Percentiles rank a stretch among this genome's conserved stretches.
These are phyloP conservation scores for Anarsia innoxiella DNA, from an alignment of 2,888 invertebrate genomes.

Conservation along the genomic window DNA sequence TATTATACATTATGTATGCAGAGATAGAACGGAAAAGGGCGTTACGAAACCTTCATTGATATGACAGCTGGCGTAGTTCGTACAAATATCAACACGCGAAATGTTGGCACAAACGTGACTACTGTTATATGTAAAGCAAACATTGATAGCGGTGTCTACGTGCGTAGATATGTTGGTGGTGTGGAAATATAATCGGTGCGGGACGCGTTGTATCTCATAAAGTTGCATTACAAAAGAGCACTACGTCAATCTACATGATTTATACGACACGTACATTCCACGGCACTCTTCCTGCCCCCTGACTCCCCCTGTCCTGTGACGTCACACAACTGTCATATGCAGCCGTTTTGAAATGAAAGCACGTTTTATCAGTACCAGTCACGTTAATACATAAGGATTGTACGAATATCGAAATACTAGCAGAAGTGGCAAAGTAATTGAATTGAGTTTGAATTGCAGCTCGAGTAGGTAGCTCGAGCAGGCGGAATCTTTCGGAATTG, in stretches of 20 bases:
- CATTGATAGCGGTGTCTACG: slow-evolving; percentile 7
- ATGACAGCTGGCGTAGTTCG: slow-evolving; percentile 3
- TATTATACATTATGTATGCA: not conserved
- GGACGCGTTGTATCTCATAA: slow-evolving; percentile 4
- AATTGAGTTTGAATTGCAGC: not conserved
- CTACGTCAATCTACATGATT: slow-evolving; percentile 32
- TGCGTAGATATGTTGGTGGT: not conserved
- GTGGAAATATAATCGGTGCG: slow-evolving; percentile 3
- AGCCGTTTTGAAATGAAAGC: slow-evolving; percentile 45
- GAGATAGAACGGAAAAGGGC: not conserved
- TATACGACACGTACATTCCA: slow-evolving; percentile 31
- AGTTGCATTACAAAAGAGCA: slow-evolving; percentile 19
- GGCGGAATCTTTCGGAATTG: slow-evolving; percentile 2
- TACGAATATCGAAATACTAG: too few relatives aligned
- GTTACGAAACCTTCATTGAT: slow-evolving; percentile 7
- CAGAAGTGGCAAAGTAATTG: too few relatives aligned
- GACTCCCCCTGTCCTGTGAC: slow-evolving; percentile 29
- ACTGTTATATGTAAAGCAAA: slow-evolving; percentile 8
- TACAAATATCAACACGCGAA: slow-evolving; percentile 8
- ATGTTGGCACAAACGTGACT: slow-evolving; percentile 6
- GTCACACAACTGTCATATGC: slow-evolving; percentile 46
- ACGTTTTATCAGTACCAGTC: slow-evolving; percentile 50
- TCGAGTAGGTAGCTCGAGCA: not conserved
- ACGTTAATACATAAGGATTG: too few relatives aligned
- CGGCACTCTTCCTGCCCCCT: slow-evolving; percentile 13